Percentiles rank a stretch among this genome's conserved stretches.
Evolutionary conservation across 2,888 invertebrate species (phyloP).

Genomic region (Caenorhabditis imperialis): DNA sequence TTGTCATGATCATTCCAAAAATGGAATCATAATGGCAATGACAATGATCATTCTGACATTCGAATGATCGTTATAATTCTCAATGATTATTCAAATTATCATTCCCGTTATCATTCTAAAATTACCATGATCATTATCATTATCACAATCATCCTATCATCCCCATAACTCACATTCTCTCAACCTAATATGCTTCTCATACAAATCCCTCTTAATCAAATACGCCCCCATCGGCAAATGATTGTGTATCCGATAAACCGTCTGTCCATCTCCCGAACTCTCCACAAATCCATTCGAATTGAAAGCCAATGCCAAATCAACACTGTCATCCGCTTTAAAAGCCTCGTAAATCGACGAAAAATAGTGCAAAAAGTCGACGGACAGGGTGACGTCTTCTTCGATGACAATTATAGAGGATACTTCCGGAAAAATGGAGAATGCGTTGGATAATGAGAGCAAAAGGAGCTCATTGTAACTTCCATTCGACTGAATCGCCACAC

Average conservation of each 20-base stretch:
- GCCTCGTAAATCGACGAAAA: constrained; percentile 54
- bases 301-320: constrained; percentile 59
- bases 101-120: too few relatives aligned
- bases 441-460: constrained; percentile 46
- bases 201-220: constrained; percentile 56
- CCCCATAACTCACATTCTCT: constrained; percentile 38
- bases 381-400: constrained; percentile 61
- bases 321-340: constrained; percentile 33
- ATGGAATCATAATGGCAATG: too few relatives aligned
- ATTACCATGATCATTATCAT: background rate
- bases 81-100: too few relatives aligned
- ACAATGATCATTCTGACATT: too few relatives aligned
- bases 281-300: constrained; percentile 63
- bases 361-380: constrained; percentile 61
- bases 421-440: constrained; percentile 62
- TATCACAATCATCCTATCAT: background rate
- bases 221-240: constrained; percentile 60
- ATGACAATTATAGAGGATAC: constrained; percentile 60
- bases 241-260: constrained; percentile 57
- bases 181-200: constrained; percentile 40
- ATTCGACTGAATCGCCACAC: constrained; percentile 77
- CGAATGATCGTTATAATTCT: too few relatives aligned
- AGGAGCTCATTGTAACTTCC: constrained; percentile 72
- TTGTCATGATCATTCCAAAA: too few relatives aligned
- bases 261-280: constrained; percentile 43